Percentiles rank a stretch among this genome's conserved stretches.
phyloP scores from a whole-genome alignment of 2,797 vertebrate genomes.

The Steatocranus sp. region DNA sequence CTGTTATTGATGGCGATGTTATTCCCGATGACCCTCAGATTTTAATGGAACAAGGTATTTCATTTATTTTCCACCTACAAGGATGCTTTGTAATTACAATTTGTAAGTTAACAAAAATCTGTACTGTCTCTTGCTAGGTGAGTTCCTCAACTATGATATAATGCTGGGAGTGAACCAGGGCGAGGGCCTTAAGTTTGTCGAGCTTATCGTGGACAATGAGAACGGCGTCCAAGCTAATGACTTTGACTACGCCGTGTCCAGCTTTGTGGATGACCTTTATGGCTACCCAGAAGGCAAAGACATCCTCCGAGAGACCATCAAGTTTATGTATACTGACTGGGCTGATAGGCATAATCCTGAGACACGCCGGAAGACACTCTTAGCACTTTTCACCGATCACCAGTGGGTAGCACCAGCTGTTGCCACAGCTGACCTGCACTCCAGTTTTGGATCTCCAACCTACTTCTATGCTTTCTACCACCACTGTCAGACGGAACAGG shows the following conservation, averaged over 20 bases:
- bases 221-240: constrained; percentile 98
- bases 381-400: constrained; percentile 97
- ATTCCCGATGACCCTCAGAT: constrained; percentile 99
- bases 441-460: constrained; percentile 96
- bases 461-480: constrained; percentile 99
- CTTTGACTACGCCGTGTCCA: constrained; percentile 98
- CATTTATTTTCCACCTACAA: not conserved
- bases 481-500: constrained; percentile 98
- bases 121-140: constrained; percentile 65
- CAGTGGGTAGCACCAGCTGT: constrained; percentile 98
- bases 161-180: constrained; percentile 99
- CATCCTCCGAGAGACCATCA: constrained; percentile 96
- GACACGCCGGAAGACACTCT: constrained; percentile 92
- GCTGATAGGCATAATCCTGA: constrained; percentile 96
- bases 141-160: constrained; percentile 98
- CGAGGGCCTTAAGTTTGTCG: constrained; percentile 96
- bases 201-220: constrained; percentile 97
- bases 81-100: not conserved
- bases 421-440: constrained; percentile 97
- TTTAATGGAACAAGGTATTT: constrained; percentile 91
- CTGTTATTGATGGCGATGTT: constrained; percentile 97
- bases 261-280: constrained; percentile 97
- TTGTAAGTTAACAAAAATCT: not conserved
- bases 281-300: constrained; percentile 99
- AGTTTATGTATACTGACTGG: constrained; percentile 99